These are phyloP conservation scores for Mesocentrotus franciscanus DNA, from an alignment of 53 echinoderm and acorn worm genomes.

Conservation along the genomic window DNA sequence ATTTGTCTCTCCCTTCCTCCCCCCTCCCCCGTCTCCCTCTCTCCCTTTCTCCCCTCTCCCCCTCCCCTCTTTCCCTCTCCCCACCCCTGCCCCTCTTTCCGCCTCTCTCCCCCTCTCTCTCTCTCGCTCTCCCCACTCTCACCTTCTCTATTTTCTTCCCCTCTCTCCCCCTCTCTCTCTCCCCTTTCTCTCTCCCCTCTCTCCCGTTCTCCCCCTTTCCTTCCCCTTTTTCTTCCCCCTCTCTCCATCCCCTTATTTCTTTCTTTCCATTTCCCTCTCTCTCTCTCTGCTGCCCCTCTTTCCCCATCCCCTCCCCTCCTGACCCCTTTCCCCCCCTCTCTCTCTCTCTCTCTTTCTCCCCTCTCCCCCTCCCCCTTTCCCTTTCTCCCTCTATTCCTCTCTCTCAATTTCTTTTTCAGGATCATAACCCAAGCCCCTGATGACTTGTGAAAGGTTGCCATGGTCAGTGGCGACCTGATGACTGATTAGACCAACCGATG, in stretches of 20 bases:
- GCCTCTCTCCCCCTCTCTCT: not conserved
- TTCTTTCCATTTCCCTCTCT: not conserved
- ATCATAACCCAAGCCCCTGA: not conserved
- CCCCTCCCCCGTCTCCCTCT: not conserved
- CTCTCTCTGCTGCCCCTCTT: not conserved
- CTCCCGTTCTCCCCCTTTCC: not conserved
- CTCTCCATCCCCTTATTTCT: not conserved
- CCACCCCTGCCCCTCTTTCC: not conserved
- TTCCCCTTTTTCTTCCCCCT: not conserved
- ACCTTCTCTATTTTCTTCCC: not conserved
- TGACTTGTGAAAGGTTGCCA: not conserved
- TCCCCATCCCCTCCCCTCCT: not conserved
- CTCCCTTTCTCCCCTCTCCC: not conserved
- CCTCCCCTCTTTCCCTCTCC: not conserved
- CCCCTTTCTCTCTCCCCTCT: not conserved
- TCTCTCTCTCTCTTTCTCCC: slow-evolving; percentile 9
- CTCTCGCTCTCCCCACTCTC: too few species aligned
- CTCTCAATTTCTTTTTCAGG: not conserved
- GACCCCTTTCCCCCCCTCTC: not conserved
- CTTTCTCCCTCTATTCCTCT: not conserved
- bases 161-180: not conserved
- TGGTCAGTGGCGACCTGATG: slow-evolving; percentile 28
- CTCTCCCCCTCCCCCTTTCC: not conserved
- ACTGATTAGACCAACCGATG: slow-evolving; percentile 9
- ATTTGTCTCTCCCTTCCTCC: not conserved